Base-by-base conservation (phyloP, 2,888 invertebrate genomes). In the Netelia fuscicornis region DNA sequence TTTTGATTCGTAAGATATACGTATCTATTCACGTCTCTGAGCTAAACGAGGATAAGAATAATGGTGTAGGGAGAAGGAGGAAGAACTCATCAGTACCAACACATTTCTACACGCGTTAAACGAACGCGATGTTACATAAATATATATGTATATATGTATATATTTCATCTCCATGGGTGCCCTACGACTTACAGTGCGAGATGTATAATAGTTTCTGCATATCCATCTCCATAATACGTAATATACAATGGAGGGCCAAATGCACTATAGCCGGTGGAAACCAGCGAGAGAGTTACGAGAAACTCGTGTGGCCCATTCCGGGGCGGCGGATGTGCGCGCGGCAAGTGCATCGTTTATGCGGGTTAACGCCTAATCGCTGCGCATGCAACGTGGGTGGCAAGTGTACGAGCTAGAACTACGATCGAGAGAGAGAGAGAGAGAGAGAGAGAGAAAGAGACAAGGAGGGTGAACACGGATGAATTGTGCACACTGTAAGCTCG, bases 301-400 rank as follows among this genome's bases (percentile, higher is more conserved):
- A 54, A 68, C 76, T 68, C 81, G 68, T 78, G 83, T 68, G 82
- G 77, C 82, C 81, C 80, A 84, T 83, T 81, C 75, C 68, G 68
- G 6, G 58, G 80, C 25, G 67, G 68, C 74, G 81, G 86, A 86
- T 86, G 71, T 76, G 81, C 83, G 79, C 79, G 76, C 84, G 83
- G 87, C 86, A 88, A 88, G 87, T 88, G 88, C 85, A 86, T 86
- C 86, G 84, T 86, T 86, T 86, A 86, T 87, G 84, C 87, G 81
- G 85, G 85, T 85, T 89, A 87, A 86, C 88, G 88, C 86, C 86
- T 88, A 88, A 89, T 89, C 88, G 84, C 76, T 70, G 77, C 54
- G 62, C 78, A 83, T 76, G 72, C 86, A 71, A 87, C 88, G 88
- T 89, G 88, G 86, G 88, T 86, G 88, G 88, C 84, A 72, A 81